These are phyloP conservation scores for Zoanthus sociatus DNA, from an alignment of 92 coral and sea anemone species.

Conservation along the genomic window DNA sequence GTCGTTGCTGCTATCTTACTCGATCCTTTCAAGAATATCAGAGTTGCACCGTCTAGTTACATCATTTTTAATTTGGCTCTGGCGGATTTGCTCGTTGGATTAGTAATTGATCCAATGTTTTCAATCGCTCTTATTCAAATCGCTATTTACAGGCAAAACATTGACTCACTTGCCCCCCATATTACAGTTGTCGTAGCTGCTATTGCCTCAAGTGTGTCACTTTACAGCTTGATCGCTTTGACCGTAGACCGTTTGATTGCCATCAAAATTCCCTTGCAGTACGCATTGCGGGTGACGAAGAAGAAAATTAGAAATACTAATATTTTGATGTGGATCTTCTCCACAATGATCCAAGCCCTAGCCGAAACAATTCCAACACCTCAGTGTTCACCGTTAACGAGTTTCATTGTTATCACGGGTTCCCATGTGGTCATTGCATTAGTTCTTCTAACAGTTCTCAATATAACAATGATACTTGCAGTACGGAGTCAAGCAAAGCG, in stretches of 20 bases:
- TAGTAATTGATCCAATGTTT: background rate
- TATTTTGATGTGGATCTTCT: background rate
- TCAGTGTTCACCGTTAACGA: background rate
- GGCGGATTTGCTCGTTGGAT: slow-evolving; percentile 3
- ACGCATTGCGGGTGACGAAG: background rate
- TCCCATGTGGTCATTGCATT: background rate
- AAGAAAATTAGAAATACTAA: background rate
- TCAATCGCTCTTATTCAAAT: background rate
- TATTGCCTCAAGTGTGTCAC: background rate
- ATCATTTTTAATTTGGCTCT: slow-evolving; percentile 1
- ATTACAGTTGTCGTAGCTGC: background rate
- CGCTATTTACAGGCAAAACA: background rate
- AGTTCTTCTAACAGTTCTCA: background rate
- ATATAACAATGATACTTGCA: background rate
- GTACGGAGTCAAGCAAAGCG: background rate
- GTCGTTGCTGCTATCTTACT: background rate
- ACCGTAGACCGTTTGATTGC: background rate
- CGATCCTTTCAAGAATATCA: slow-evolving; percentile 12
- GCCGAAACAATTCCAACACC: background rate
- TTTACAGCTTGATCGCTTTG: background rate
- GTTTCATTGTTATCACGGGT: background rate
- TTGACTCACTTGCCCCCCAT: background rate
- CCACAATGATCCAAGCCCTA: too few relatives aligned
- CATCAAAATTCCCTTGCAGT: slow-evolving; percentile 1
- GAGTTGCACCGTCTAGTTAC: background rate